Evolutionary conservation across 2,113 vertebrate species (phyloP).

Genomic region (Cheilinus undulatus): DNA sequence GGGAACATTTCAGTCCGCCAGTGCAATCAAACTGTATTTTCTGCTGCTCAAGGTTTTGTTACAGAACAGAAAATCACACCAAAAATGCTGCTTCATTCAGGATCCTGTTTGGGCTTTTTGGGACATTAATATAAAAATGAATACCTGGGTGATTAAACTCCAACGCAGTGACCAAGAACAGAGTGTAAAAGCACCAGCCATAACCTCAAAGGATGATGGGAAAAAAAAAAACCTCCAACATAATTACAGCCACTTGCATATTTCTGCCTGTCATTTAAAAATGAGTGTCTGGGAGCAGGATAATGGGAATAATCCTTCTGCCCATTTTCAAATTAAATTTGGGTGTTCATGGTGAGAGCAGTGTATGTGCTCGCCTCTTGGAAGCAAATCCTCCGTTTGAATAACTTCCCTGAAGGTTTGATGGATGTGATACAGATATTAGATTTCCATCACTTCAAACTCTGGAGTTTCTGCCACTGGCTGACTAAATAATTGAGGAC

Average conservation of each 20-base stretch:
- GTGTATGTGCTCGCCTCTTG: slow-evolving; percentile 31
- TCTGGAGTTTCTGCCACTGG: slow-evolving; percentile 66
- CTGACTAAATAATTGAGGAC: slow-evolving; percentile 76
- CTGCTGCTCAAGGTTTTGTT: background rate
- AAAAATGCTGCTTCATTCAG: background rate
- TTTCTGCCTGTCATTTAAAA: slow-evolving; percentile 66
- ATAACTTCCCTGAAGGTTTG: slow-evolving; percentile 61
- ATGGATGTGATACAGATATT: slow-evolving; percentile 79
- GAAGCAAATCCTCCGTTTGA: slow-evolving; percentile 59
- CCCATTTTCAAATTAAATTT: slow-evolving; percentile 72
- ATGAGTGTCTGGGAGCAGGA: slow-evolving; percentile 55
- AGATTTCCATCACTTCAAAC: slow-evolving; percentile 75
- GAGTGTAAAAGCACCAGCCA: background rate
- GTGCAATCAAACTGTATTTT: too few relatives aligned
- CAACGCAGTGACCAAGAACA: background rate
- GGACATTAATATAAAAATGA: slow-evolving; percentile 43
- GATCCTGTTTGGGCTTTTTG: slow-evolving; percentile 10
- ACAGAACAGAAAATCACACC: background rate
- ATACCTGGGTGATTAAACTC: slow-evolving; percentile 36
- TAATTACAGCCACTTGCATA: slow-evolving; percentile 57
- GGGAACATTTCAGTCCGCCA: too few relatives aligned
- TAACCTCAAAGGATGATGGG: slow-evolving; percentile 1
- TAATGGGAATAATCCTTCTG: slow-evolving; percentile 70
- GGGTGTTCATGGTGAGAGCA: slow-evolving; percentile 50
- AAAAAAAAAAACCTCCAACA: slow-evolving; percentile 17